A percentile compares a stretch with the other conserved stretches of the same genome.
Conservation (phyloP, 2,797 vertebrate species). For the Echeneis naucrates region DNA sequence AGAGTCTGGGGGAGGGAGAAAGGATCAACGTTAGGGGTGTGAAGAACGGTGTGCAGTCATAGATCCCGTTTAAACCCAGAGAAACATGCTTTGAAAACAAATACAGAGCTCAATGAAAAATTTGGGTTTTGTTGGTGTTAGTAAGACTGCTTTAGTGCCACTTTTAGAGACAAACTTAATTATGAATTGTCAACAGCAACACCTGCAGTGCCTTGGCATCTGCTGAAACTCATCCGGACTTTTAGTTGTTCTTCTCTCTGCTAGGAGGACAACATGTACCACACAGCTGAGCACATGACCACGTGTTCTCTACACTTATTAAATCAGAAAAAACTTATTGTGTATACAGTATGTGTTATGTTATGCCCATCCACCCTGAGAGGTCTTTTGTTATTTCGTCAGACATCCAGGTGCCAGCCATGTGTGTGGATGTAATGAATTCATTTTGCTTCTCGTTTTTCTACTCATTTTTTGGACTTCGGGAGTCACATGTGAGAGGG, state of each 20-base stretch:
- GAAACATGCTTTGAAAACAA: slow-evolving; percentile 5
- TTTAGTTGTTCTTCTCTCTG: slow-evolving; percentile 26
- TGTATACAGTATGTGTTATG: slow-evolving; percentile 59
- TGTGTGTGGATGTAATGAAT: slow-evolving; percentile 65
- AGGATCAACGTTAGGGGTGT: slow-evolving; percentile 44
- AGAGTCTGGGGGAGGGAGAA: slow-evolving; percentile 17
- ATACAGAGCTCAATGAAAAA: slow-evolving; percentile 17
- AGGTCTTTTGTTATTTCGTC: slow-evolving; percentile 63
- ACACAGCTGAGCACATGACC: slow-evolving; percentile 46
- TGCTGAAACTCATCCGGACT: slow-evolving; percentile 16
- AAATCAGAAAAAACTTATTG: slow-evolving; percentile 58
- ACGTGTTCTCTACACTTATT: slow-evolving; percentile 58
- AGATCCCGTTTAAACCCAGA: slow-evolving; percentile 35
- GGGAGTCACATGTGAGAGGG: slow-evolving; percentile 49
- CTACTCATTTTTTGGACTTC: slow-evolving; percentile 39
- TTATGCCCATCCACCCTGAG: slow-evolving; percentile 57
- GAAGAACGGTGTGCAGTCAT: slow-evolving; percentile 32
- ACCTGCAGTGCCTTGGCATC: slow-evolving; percentile 9
- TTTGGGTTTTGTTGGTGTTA: slow-evolving; percentile 8
- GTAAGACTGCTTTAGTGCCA: background rate
- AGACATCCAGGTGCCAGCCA: slow-evolving; percentile 71
- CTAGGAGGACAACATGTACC: slow-evolving; percentile 50
- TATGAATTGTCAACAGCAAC: background rate
- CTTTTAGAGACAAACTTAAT: background rate
- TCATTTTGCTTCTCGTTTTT: slow-evolving; percentile 51